Conservation (phyloP, 2,888 invertebrate species). For the Ametastegia equiseti region DNA sequence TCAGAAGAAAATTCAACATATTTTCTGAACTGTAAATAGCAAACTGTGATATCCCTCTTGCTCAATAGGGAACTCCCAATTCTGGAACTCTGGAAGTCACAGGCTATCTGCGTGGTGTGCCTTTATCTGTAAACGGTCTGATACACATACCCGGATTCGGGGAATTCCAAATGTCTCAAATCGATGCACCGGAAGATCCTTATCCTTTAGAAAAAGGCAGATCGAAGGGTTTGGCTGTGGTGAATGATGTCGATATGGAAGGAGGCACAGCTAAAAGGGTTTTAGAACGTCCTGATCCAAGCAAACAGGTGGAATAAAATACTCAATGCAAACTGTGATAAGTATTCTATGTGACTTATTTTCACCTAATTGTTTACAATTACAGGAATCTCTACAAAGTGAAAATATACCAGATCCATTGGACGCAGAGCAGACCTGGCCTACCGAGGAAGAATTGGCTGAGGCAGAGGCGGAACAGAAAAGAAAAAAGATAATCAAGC, state of each 20-base stretch:
- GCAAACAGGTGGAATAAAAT: constrained; percentile 77
- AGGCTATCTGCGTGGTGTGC: constrained; percentile 91
- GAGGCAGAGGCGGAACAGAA: constrained; percentile 82
- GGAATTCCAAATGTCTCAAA: constrained; percentile 93
- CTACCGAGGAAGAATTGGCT: constrained; percentile 93
- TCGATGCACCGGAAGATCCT: constrained; percentile 85
- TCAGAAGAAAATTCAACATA: constrained; percentile 51
- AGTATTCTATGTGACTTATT: too few species aligned
- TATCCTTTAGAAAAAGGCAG: constrained; percentile 79
- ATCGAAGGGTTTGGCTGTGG: constrained; percentile 49
- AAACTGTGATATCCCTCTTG: constrained; percentile 10
- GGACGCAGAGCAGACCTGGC: constrained; percentile 98
- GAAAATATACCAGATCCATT: constrained; percentile 93
- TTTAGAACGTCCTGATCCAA: constrained; percentile 81
- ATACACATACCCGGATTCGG: constrained; percentile 96
- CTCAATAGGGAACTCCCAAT: constrained; percentile 67
- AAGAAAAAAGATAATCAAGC: constrained; percentile 84
- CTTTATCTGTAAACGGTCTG: constrained; percentile 91
- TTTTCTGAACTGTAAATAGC: constrained; percentile 54
- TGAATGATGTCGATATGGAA: constrained; percentile 74
- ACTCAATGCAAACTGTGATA: too few species aligned
- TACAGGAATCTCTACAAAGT: constrained; percentile 83
- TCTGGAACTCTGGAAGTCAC: constrained; percentile 87
- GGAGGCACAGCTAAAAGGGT: constrained; percentile 75
- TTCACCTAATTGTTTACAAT: too few species aligned